A percentile compares a stretch with the other conserved stretches of the same genome.
Conservation (phyloP, 2,113 vertebrate genomes). For the Microtus richardsoni region DNA sequence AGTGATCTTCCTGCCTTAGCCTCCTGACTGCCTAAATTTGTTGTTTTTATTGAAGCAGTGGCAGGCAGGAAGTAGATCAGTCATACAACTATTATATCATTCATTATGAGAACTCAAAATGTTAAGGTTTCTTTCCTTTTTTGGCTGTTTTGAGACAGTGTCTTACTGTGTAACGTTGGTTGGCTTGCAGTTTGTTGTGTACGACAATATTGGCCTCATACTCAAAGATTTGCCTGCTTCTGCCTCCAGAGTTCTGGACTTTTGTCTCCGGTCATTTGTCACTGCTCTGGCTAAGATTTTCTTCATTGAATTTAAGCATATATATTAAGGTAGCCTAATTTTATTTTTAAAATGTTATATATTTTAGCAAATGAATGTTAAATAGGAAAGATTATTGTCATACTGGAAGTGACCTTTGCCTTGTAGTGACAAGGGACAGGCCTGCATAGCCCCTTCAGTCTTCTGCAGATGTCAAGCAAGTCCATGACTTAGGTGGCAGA, state of each 20-base stretch:
- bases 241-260: not conserved
- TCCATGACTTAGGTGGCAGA: not conserved
- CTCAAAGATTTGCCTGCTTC: not conserved
- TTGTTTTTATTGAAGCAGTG: not conserved
- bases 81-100: not conserved
- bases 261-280: not conserved
- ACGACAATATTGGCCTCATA: not conserved
- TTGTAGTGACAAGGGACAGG: not conserved
- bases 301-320: slow-evolving; percentile 32
- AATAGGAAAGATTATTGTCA: slow-evolving; percentile 14
- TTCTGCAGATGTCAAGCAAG: not conserved
- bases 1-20: not conserved
- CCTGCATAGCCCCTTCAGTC: not conserved
- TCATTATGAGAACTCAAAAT: slow-evolving; percentile 48
- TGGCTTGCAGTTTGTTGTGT: not conserved
- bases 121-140: not conserved
- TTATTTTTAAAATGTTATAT: slow-evolving; percentile 56
- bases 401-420: not conserved
- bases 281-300: not conserved
- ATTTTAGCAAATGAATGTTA: slow-evolving; percentile 47
- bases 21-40: not conserved
- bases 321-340: slow-evolving; percentile 15
- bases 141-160: not conserved
- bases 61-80: not conserved
- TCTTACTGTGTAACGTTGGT: not conserved